A percentile compares a stretch with the other conserved stretches of the same genome.
phyloP scores from a whole-genome alignment of 2,797 vertebrate genomes.

The Channallabes apus region DNA sequence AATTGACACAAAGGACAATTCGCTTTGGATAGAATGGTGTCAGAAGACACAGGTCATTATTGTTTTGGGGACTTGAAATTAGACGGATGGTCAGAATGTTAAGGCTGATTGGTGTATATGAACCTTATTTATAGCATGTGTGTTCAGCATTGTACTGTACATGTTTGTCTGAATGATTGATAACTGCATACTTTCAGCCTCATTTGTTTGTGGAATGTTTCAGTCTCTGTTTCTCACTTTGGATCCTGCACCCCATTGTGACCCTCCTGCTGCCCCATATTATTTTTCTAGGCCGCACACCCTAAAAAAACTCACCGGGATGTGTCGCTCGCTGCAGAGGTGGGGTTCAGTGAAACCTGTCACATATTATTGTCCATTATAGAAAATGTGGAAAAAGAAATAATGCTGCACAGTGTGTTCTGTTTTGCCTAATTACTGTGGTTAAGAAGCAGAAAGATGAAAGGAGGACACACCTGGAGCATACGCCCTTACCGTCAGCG shows the following conservation, averaged over 20 bases:
- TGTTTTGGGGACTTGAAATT: too few relatives aligned
- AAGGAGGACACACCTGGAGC: constrained; percentile 74
- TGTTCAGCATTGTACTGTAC: constrained; percentile 54
- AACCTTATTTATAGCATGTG: constrained; percentile 11
- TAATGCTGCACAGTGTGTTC: constrained; percentile 45
- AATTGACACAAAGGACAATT: too few relatives aligned
- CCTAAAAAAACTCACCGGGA: constrained; percentile 14
- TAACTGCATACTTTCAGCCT: constrained; percentile 30
- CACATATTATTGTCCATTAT: constrained; percentile 40
- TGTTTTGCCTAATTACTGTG: constrained; percentile 69
- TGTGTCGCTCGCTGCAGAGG: constrained; percentile 7
- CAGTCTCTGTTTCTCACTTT: not conserved
- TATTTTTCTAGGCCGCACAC: not conserved
- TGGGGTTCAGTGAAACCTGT: constrained; percentile 25
- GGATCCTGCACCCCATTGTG: constrained; percentile 9
- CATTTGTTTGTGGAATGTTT: constrained; percentile 45
- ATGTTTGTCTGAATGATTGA: constrained; percentile 35
- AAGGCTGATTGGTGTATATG: too few relatives aligned
- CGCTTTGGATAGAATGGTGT: too few relatives aligned
- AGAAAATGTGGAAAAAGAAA: not conserved
- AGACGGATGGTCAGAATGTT: too few relatives aligned
- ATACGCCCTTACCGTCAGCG: constrained; percentile 26
- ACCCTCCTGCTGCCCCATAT: constrained; percentile 7
- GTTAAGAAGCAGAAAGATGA: constrained; percentile 52
- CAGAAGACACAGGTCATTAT: too few relatives aligned